Evolutionary conservation across 2,888 invertebrate species (phyloP), one percentile per base, ranked within the genome.

Genomic region (Rugalucina vietnamica): DNA sequence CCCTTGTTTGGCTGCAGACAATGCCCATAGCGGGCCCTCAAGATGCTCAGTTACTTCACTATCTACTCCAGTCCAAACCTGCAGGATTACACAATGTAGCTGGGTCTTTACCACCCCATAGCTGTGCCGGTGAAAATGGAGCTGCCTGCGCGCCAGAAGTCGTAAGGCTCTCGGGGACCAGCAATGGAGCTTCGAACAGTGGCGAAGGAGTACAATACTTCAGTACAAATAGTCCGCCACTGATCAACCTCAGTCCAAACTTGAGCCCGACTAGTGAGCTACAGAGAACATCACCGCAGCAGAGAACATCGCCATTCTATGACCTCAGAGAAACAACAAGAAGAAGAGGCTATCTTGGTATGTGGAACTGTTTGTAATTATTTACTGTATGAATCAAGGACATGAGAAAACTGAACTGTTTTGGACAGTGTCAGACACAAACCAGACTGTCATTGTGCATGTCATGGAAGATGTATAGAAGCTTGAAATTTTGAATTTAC

Each of bases 191-290:
- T 14, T 70, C 74, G 18, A 60, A 54, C 29, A 60, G 36, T 5
- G 82, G 82, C 21, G 79, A 79, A 43, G 74, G 80, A 0, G 83
- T 86, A 60, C 90, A 92, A 39, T 91, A 91, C 76, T 94, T 94
- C 86, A 94, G 93, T 82, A 93, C 94, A 1, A 93, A 93, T 87
- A 94, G 94, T 87, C 94, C 94, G 18, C 94, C 94, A n/a, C 91
- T 94, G 27, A 86, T 94, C 39, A 94, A 94, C 83, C 88, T 94
- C 14, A 94, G 94, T 87, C 94, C 94, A 24, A 93, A 93, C 80
- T 79, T 91, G 50, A 91, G 91, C 79, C 91, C 92, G 49, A 82
- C 87, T 12, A 93, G 93, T 70, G 93, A 93, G 36, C 89, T 90
- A 39, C 93, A 93, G 75, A 82, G 93, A 32, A 91, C 90, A n/a